A percentile compares a stretch with the other conserved stretches of the same genome.
Conservation (phyloP, 2,888 invertebrate species). For the Caradrina clavipalpis region DNA sequence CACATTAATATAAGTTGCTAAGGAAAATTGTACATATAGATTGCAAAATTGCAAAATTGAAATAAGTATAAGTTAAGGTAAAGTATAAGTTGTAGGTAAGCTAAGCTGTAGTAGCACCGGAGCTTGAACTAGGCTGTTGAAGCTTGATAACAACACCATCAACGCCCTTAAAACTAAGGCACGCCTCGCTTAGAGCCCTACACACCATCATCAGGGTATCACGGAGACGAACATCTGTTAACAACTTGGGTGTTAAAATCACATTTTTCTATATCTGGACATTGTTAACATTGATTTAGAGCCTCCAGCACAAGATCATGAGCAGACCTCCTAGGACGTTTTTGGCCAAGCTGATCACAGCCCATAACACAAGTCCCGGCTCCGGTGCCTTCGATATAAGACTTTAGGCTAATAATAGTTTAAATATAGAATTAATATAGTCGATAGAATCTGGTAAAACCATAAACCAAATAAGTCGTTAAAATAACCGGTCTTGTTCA, state of each 20-base stretch:
- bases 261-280: too few species aligned
- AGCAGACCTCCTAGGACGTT: neutral
- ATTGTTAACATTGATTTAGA: too few species aligned
- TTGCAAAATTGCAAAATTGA: too few species aligned
- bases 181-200: neutral
- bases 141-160: neutral
- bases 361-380: neutral
- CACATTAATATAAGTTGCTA: neutral
- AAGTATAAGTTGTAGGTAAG: conserved; percentile 10
- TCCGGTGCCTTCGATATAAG: conserved; percentile 2
- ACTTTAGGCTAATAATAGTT: conserved; percentile 4
- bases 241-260: too few species aligned
- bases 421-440: conserved; percentile 7
- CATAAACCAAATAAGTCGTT: conserved; percentile 8
- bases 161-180: neutral
- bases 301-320: too few species aligned
- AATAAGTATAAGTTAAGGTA: too few species aligned
- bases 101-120: conserved; percentile 14
- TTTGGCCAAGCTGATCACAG: neutral
- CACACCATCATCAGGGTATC: too few species aligned
- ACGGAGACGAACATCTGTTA: too few species aligned
- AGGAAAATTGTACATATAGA: too few species aligned
- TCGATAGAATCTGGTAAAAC: conserved; percentile 9
- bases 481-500: conserved; percentile 10
- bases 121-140: conserved; percentile 1